Conservation (phyloP, 2,113 vertebrate genomes). For the Hippocampus abdominalis region DNA sequence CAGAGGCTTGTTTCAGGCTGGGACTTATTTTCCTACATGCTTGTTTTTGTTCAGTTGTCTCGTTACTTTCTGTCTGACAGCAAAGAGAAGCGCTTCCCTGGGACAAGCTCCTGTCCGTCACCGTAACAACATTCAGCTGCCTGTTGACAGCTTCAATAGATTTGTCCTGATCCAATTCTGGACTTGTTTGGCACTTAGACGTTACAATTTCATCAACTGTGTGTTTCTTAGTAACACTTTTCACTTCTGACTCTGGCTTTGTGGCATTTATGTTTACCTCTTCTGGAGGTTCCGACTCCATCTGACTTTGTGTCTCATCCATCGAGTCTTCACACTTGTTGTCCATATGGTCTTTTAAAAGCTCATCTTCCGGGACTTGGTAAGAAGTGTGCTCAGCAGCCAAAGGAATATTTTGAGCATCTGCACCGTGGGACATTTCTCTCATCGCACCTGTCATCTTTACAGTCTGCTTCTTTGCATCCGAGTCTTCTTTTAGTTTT, state of each 20-base stretch:
- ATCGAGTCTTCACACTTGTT: background rate
- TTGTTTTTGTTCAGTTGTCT: conserved; percentile 8
- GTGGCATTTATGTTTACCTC: background rate
- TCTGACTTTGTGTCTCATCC: background rate
- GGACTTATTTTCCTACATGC: background rate
- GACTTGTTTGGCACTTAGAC: background rate
- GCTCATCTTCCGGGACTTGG: background rate
- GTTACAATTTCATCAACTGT: background rate
- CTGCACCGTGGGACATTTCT: background rate
- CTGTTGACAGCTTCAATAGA: background rate
- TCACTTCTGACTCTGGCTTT: conserved; percentile 22
- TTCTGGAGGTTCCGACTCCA: conserved; percentile 9
- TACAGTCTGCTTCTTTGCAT: background rate
- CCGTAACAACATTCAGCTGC: background rate
- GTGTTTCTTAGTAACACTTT: conserved; percentile 19
- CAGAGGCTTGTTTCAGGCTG: background rate
- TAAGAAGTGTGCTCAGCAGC: background rate
- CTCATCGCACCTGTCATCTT: background rate
- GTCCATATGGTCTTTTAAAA: background rate
- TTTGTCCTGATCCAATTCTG: conserved; percentile 2
- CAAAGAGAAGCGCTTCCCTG: background rate
- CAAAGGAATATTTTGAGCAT: conserved; percentile 2
- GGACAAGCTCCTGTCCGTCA: background rate
- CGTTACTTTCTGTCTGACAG: background rate
- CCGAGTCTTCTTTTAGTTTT: conserved; percentile 1